Percentiles rank a stretch among this genome's conserved stretches.
Conservation (phyloP, 2,797 vertebrate genomes). For the Smutsia temminckii region DNA sequence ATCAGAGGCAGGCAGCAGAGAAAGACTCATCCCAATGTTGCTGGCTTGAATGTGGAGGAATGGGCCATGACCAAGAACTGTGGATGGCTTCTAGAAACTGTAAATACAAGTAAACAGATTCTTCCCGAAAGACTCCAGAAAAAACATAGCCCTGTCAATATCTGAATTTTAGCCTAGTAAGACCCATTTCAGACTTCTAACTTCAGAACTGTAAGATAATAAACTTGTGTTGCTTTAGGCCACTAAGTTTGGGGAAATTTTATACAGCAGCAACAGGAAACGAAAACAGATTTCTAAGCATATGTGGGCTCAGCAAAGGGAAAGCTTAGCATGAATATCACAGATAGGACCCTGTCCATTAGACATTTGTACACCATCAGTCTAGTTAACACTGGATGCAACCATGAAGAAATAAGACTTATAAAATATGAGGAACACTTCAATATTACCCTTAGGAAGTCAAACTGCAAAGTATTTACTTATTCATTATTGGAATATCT, state of each 20-base stretch:
- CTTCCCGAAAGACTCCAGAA: background rate
- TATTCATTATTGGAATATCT: background rate
- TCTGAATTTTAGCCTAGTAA: background rate
- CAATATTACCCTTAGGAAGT: background rate
- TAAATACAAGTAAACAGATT: background rate
- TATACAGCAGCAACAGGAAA: background rate
- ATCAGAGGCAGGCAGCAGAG: too few relatives aligned
- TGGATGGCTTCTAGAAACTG: background rate
- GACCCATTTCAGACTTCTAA: background rate
- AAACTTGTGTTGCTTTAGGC: background rate
- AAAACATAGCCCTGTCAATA: background rate
- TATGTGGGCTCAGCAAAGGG: accelerated
- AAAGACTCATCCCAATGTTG: background rate
- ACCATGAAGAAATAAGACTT: background rate
- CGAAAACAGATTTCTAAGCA: background rate
- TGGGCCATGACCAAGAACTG: background rate
- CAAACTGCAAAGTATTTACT: background rate
- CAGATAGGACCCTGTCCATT: background rate
- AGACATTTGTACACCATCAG: background rate
- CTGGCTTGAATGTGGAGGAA: background rate
- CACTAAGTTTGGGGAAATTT: background rate
- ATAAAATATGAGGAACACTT: background rate
- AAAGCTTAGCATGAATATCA: background rate
- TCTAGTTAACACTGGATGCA: background rate
- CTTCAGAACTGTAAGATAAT: background rate